Evolutionary conservation across 2,888 invertebrate genomes (phyloP).

Genomic region (Brachypterus glaber): DNA sequence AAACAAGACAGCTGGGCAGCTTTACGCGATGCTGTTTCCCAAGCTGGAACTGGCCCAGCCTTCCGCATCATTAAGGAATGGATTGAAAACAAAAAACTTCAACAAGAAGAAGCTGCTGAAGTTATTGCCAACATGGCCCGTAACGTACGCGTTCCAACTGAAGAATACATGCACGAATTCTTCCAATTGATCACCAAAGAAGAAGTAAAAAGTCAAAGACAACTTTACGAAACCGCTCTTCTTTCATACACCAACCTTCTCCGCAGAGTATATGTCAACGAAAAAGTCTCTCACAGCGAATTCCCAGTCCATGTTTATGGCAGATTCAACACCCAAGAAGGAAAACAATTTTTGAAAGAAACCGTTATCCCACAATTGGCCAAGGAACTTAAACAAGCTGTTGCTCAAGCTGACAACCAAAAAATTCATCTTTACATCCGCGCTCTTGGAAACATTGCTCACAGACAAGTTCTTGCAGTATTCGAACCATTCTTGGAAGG

Average conservation of each 20-base stretch:
- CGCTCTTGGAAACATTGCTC: constrained; percentile 55
- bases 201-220: constrained; percentile 43
- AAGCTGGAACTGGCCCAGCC: constrained; percentile 58
- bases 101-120: constrained; percentile 49
- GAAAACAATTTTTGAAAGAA: constrained; percentile 40
- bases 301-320: constrained; percentile 58
- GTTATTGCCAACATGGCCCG: constrained; percentile 47
- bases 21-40: constrained; percentile 54
- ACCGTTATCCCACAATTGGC: constrained; percentile 51
- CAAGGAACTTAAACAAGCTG: constrained; percentile 45
- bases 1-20: constrained; percentile 48
- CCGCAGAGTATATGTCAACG: constrained; percentile 50
- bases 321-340: constrained; percentile 45
- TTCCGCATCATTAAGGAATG: constrained; percentile 49
- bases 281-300: constrained; percentile 45
- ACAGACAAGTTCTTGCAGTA: constrained; percentile 48
- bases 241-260: constrained; percentile 50
- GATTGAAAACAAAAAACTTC: constrained; percentile 44
- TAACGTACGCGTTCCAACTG: constrained; percentile 50
- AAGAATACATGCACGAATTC: constrained; percentile 49
- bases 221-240: constrained; percentile 47
- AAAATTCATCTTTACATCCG: constrained; percentile 50
- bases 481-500: constrained; percentile 60
- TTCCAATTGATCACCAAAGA: constrained; percentile 47
- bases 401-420: constrained; percentile 44